Conservation (phyloP, 2,113 vertebrate genomes). For the Piliocolobus tephrosceles region DNA sequence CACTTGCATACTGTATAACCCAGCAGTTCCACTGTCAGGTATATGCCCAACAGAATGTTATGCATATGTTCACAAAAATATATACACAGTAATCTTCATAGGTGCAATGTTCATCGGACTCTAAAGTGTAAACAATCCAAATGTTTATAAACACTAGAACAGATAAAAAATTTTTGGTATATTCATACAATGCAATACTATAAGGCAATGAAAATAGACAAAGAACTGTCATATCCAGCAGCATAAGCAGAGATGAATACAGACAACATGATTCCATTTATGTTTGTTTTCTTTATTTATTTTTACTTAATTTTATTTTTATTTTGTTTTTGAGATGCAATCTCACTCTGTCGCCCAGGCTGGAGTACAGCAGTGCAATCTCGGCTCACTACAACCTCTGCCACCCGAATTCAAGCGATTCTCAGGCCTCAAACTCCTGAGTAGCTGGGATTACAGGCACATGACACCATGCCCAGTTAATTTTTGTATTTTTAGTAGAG, state of each 20-base stretch:
- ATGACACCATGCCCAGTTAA: not conserved
- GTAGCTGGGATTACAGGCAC: not conserved
- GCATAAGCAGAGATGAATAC: not conserved
- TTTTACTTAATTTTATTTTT: not conserved
- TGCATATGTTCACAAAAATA: not conserved
- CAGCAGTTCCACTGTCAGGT: not conserved
- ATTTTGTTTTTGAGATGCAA: not conserved
- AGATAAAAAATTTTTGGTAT: not conserved
- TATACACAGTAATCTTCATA: not conserved
- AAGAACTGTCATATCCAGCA: not conserved
- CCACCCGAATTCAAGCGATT: accelerated
- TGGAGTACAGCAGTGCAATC: not conserved
- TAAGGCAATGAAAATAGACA: not conserved
- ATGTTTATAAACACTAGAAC: not conserved
- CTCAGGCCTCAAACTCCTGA: not conserved
- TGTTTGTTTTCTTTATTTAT: not conserved
- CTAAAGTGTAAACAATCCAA: not conserved
- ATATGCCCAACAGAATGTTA: not conserved
- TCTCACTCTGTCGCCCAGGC: not conserved
- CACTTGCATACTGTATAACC: too few species aligned
- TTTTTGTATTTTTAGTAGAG: not conserved
- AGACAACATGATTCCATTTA: not conserved
- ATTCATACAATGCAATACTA: not conserved
- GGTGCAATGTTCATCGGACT: not conserved
- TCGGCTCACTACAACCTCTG: accelerated